Evolutionary conservation across 2,797 vertebrate species (phyloP).

Genomic region (Falco cherrug): DNA sequence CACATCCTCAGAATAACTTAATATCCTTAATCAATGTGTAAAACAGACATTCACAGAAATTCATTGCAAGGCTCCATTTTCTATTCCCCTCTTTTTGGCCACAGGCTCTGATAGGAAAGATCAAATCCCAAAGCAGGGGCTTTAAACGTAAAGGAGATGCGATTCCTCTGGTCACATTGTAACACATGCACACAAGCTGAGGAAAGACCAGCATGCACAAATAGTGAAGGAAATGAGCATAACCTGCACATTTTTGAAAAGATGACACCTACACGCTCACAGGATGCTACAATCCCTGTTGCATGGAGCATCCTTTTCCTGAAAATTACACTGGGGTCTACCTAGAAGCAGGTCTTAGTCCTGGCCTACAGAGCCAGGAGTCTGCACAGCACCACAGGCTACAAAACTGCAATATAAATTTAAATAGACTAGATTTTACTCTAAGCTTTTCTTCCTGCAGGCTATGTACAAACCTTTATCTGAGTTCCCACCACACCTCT

Average conservation of each 20-base stretch:
- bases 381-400: not conserved
- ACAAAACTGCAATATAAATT: not conserved
- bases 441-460: constrained; percentile 9
- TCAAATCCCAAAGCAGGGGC: not conserved
- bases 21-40: not conserved
- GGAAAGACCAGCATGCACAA: not conserved
- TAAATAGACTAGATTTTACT: not conserved
- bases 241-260: not conserved
- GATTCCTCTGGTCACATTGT: not conserved
- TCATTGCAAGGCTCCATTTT: not conserved
- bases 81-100: not conserved
- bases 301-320: not conserved
- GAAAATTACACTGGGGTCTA: not conserved
- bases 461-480: constrained; percentile 42
- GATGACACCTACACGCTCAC: not conserved
- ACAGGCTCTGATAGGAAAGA: not conserved
- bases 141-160: not conserved
- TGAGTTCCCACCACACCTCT: constrained; percentile 69
- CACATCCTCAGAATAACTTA: not conserved
- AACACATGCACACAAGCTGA: not conserved
- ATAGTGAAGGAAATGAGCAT: not conserved
- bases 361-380: not conserved
- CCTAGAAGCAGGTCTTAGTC: not conserved
- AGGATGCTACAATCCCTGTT: not conserved
- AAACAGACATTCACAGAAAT: not conserved